Evolutionary conservation across 2,797 vertebrate genomes (phyloP).

Genomic region (Buphagus erythrorhynchus): DNA sequence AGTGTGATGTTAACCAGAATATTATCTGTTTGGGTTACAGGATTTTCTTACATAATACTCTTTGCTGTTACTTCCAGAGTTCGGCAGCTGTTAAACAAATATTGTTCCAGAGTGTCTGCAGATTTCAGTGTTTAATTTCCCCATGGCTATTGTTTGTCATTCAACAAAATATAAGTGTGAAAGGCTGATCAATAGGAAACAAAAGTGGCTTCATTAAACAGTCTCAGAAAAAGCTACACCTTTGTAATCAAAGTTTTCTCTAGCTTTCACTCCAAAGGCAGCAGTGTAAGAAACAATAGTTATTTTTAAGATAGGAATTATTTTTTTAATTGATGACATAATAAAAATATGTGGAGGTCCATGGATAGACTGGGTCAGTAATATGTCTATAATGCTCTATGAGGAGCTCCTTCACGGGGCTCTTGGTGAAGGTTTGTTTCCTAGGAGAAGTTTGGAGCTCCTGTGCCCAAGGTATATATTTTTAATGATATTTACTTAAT

Average conservation of each 20-base stretch:
- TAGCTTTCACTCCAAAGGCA: neutral
- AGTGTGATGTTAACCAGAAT: constrained; percentile 61
- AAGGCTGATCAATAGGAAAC: constrained; percentile 16
- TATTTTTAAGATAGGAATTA: constrained; percentile 1
- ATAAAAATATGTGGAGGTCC: neutral
- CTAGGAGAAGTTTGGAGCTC: neutral
- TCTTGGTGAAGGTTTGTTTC: neutral
- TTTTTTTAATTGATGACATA: neutral
- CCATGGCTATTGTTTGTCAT: constrained; percentile 28
- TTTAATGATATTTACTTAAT: neutral
- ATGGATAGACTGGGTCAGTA: neutral
- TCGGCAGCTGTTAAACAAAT: constrained; percentile 69
- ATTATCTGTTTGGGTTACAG: constrained; percentile 73
- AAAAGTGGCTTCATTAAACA: neutral
- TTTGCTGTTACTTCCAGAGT: constrained; percentile 62
- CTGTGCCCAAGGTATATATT: neutral
- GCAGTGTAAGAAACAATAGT: neutral
- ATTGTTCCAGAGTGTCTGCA: constrained; percentile 41
- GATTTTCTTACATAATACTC: constrained; percentile 66
- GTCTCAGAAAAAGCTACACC: neutral
- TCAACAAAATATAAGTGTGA: constrained; percentile 10
- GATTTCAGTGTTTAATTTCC: constrained; percentile 58
- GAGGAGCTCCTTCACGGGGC: neutral
- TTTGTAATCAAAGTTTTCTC: neutral
- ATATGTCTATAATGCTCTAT: neutral